phyloP scores from a whole-genome alignment of 2,113 vertebrate genomes.

The Ramphastos sulfuratus region DNA sequence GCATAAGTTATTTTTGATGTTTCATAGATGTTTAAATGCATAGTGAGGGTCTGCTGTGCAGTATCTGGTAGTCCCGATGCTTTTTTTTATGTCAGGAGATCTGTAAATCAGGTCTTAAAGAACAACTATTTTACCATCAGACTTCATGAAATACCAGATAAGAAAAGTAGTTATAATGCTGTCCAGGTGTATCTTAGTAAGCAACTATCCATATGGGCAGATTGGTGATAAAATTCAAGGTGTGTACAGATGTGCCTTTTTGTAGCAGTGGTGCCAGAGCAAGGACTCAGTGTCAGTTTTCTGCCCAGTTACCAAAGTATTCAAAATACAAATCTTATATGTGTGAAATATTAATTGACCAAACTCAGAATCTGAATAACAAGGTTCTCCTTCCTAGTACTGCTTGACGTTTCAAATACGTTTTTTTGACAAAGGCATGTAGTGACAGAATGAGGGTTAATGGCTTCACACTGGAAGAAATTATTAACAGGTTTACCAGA shows the following conservation, averaged over 20 bases:
- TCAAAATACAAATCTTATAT: neutral
- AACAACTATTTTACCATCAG: neutral
- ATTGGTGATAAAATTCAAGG: neutral
- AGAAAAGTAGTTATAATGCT: neutral
- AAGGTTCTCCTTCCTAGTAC: neutral
- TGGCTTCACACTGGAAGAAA: too few relatives aligned
- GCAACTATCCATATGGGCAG: neutral
- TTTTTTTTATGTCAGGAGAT: neutral
- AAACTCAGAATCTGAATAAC: neutral
- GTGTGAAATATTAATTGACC: neutral
- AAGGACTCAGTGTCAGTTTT: neutral
- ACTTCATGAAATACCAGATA: neutral
- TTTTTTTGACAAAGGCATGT: too few relatives aligned
- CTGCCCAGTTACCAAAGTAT: neutral
- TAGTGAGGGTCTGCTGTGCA: neutral
- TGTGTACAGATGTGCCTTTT: neutral
- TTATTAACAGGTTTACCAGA: too few relatives aligned
- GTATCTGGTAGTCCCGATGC: neutral
- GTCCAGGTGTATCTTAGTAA: neutral
- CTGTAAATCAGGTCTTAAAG: neutral
- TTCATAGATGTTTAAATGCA: neutral
- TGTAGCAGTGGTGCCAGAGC: neutral
- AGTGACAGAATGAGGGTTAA: too few relatives aligned
- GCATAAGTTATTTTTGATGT: neutral
- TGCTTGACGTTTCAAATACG: neutral